These are phyloP conservation scores for Thysanoteuthis rhombus DNA, from an alignment of 2,888 invertebrate species.

Conservation along the genomic window DNA sequence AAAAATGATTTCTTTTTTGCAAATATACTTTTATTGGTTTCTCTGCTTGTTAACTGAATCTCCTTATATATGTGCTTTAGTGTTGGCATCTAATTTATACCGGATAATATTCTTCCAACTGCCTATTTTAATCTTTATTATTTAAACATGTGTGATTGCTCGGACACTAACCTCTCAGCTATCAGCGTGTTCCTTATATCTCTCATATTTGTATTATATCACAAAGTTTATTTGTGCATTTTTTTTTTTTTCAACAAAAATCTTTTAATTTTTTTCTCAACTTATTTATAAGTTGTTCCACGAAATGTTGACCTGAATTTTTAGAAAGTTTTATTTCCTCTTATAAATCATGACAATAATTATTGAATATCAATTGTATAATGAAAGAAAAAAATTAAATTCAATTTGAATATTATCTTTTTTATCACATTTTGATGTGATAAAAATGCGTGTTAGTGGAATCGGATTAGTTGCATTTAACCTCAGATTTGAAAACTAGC, in stretches of 20 bases:
- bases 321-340: background rate
- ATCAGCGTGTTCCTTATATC: background rate
- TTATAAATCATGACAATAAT: background rate
- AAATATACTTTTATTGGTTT: background rate
- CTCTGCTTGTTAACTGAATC: background rate
- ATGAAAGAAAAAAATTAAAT: background rate
- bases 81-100: background rate
- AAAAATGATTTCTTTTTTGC: background rate
- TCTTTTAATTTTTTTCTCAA: too few species aligned
- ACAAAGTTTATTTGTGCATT: background rate
- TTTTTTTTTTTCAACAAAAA: too few species aligned
- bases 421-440: background rate
- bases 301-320: background rate
- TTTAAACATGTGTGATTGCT: background rate
- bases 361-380: background rate
- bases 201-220: background rate
- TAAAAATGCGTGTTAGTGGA: background rate
- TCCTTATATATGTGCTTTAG: too few species aligned
- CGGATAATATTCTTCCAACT: background rate
- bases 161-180: background rate
- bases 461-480: background rate
- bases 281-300: background rate
- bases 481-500: too few species aligned
- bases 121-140: background rate
- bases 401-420: background rate